Conservation (phyloP, 2,797 vertebrate genomes). For the Orientallactaga sibirica region DNA sequence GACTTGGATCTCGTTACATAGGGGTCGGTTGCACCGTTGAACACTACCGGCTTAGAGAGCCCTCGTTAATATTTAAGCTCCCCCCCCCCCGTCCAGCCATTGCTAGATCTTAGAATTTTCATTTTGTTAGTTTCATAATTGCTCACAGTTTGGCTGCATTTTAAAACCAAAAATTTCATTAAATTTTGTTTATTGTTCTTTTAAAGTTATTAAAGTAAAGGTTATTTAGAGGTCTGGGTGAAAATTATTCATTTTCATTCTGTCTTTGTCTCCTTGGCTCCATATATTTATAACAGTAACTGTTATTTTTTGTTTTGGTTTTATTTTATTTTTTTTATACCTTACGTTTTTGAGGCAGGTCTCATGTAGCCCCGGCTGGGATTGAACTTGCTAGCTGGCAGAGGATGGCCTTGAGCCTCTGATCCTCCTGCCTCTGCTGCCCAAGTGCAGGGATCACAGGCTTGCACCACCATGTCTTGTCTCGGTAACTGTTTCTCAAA, state of each 20-base stretch:
- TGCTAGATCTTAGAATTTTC: not conserved
- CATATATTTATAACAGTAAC: not conserved
- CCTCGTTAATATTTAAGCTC: constrained; percentile 39
- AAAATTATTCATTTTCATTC: not conserved
- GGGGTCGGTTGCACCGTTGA: not conserved
- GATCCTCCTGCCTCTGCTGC: not conserved
- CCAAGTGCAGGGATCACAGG: not conserved
- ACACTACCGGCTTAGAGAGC: not conserved
- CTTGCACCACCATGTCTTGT: too few relatives aligned
- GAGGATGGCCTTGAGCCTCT: too few relatives aligned
- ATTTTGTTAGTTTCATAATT: constrained; percentile 8
- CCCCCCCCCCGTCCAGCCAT: not conserved
- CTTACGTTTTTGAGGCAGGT: not conserved
- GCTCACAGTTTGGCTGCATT: not conserved
- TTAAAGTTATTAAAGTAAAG: not conserved
- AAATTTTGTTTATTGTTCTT: not conserved
- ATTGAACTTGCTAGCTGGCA: too few relatives aligned
- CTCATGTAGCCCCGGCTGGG: not conserved
- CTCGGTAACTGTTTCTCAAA: not conserved
- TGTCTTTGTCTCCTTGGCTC: not conserved
- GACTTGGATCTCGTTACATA: constrained; percentile 51
- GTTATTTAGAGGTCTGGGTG: not conserved
- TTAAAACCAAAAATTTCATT: constrained; percentile 28
- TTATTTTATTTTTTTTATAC: not conserved
- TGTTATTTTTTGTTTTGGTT: not conserved